phyloP scores from a whole-genome alignment of 2,888 invertebrate species.

The Abrostola tripartita region DNA sequence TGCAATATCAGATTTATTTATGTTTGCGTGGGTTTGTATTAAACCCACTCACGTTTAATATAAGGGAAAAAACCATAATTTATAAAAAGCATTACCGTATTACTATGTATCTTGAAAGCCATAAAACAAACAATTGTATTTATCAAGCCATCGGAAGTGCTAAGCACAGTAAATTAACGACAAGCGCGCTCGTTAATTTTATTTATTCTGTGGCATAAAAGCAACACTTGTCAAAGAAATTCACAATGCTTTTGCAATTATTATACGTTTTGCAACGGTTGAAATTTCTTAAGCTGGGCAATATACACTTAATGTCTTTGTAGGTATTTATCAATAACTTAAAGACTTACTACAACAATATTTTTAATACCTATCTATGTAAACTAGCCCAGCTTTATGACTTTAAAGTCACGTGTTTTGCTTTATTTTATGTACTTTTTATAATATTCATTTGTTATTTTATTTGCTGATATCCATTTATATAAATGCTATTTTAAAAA shows the following conservation, averaged over 20 bases:
- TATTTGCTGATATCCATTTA: too few relatives aligned
- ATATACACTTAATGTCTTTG: conserved; percentile 26
- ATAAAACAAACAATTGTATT: conserved; percentile 5
- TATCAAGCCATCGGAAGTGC: conserved; percentile 16
- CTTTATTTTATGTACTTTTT: conserved; percentile 1
- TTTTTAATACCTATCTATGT: too few relatives aligned
- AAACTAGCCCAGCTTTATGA: too few relatives aligned
- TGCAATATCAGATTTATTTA: too few relatives aligned
- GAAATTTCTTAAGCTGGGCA: conserved; percentile 37
- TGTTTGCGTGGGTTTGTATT: too few relatives aligned
- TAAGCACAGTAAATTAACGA: conserved; percentile 29
- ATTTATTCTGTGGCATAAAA: conserved; percentile 31
- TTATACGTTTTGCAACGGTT: conserved; percentile 23
- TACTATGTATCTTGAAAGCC: neutral
- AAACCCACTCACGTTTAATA: too few relatives aligned
- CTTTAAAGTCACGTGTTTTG: too few relatives aligned
- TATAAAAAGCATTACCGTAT: neutral
- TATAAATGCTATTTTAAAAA: too few relatives aligned
- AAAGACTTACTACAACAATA: conserved; percentile 7
- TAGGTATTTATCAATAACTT: conserved; percentile 22
- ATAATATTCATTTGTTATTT: neutral
- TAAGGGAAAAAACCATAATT: neutral
- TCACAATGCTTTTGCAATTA: conserved; percentile 31
- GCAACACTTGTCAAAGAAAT: conserved; percentile 43
- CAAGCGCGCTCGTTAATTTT: conserved; percentile 23